Evolutionary conservation across 2,113 vertebrate species (phyloP), one percentile per base, ranked within the genome.

Genomic region (Oxygymnocypris stewartii): DNA sequence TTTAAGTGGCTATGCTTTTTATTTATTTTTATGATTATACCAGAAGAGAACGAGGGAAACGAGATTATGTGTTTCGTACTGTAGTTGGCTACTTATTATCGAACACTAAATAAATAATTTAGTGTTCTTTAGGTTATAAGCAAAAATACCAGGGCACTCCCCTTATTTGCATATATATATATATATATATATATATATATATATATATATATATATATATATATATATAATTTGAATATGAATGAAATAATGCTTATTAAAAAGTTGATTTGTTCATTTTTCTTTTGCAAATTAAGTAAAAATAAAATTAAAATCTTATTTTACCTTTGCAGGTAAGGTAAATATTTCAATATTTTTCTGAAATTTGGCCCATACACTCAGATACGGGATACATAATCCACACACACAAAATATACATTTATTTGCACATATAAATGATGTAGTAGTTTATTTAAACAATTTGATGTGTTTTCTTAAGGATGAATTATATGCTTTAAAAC

Each of bases 1-100:
- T 83, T 83, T 83, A 71, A 71, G 47, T 73, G 65, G 6, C 44
- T 18, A 40, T 71, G 65, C 28, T 16, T 83, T 51, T 69, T 16
- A 81, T 47, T 42, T 25, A 28, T 9, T 51, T 83, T 37, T 14
- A 83, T 54, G 8, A n/a, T 57, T 42, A 57, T 37, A 79, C 28
- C 47, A 79, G 76, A 51, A 6, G 13, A 78, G 8, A 78, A 35
- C 13, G 44, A 51, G 44, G 76, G 47, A 31, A n/a, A 51, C 47
- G 54, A 18, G 7, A 31, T 49, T 76, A 18, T 13, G 13, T 37
- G 76, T 35, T 10, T 37, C 35, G 13, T 65, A 28, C 63, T 65
- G 25, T 65, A n/a, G 57, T 61, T 3, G 4, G 35, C 4, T 37
- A n/a, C 57, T 61, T 74, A 74, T 42, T 42, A 74, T 6, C n/a